These are phyloP conservation scores for Microplitis deprimator DNA, from an alignment of 2,888 invertebrate species.

Conservation along the genomic window DNA sequence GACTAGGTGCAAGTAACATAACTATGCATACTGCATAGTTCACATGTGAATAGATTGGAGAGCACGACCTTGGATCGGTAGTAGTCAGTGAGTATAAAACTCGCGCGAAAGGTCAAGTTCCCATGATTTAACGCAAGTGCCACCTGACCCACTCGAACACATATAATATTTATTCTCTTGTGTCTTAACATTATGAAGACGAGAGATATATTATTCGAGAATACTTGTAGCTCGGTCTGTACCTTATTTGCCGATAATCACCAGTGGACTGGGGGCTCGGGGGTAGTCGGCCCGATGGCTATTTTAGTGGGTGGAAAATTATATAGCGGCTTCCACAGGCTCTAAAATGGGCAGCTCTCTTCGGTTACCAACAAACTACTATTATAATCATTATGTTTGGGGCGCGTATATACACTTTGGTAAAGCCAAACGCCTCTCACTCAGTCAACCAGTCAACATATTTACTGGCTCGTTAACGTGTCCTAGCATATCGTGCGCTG, in stretches of 20 bases:
- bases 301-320: conserved; percentile 72
- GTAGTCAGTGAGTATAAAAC: conserved; percentile 34
- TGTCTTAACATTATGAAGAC: not conserved
- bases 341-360: conserved; percentile 71
- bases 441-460: conserved; percentile 65
- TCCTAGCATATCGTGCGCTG: conserved; percentile 44
- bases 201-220: not conserved
- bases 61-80: conserved; percentile 40
- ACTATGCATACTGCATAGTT: not conserved
- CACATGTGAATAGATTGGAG: conserved; percentile 26
- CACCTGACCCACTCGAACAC: conserved; percentile 19
- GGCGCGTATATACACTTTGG: conserved; percentile 49
- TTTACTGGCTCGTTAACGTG: conserved; percentile 72
- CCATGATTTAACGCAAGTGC: conserved; percentile 50
- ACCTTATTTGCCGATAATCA: conserved; percentile 71
- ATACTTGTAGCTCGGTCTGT: conserved; percentile 56
- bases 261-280: conserved; percentile 57
- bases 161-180: not conserved
- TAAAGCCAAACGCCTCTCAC: conserved; percentile 37
- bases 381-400: conserved; percentile 71
- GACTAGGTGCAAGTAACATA: conserved; percentile 7
- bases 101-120: conserved; percentile 52
- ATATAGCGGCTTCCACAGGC: conserved; percentile 70
- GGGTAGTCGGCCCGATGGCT: conserved; percentile 63
- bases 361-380: conserved; percentile 66